These are phyloP conservation scores for Hydropotes inermis DNA, from an alignment of 2,113 vertebrate genomes.

Conservation along the genomic window DNA sequence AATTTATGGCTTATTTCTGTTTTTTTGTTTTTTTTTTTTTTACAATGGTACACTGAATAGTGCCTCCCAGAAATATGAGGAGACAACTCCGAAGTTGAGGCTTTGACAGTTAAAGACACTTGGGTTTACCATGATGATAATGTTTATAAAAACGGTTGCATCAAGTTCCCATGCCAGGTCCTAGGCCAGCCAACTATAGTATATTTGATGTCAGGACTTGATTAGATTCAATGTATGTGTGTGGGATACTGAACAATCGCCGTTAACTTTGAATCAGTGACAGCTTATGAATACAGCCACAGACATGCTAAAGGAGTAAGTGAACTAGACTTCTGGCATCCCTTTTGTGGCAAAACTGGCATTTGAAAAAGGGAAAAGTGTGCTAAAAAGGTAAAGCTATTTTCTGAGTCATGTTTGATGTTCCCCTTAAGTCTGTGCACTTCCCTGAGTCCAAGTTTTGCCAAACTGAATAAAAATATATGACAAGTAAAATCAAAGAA, in stretches of 20 bases:
- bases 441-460: background rate
- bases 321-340: background rate
- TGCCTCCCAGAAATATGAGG: background rate
- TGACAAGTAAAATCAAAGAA: background rate
- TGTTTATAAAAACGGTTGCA: background rate
- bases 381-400: background rate
- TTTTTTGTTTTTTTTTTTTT: conserved; percentile 1
- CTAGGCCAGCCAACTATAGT: background rate
- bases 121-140: background rate
- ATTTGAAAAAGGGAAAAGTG: background rate
- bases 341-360: background rate
- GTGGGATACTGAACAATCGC: background rate
- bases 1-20: conserved; percentile 51
- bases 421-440: background rate
- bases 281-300: background rate
- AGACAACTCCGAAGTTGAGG: background rate
- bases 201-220: background rate
- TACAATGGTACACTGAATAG: background rate
- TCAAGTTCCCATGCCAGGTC: background rate
- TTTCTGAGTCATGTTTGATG: background rate
- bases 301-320: background rate
- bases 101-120: background rate
- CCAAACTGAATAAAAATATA: conserved; percentile 20
- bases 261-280: background rate
- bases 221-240: background rate